These are phyloP conservation scores for Lutjanus campechanus DNA, from an alignment of 2,797 vertebrate species.

Conservation along the genomic window DNA sequence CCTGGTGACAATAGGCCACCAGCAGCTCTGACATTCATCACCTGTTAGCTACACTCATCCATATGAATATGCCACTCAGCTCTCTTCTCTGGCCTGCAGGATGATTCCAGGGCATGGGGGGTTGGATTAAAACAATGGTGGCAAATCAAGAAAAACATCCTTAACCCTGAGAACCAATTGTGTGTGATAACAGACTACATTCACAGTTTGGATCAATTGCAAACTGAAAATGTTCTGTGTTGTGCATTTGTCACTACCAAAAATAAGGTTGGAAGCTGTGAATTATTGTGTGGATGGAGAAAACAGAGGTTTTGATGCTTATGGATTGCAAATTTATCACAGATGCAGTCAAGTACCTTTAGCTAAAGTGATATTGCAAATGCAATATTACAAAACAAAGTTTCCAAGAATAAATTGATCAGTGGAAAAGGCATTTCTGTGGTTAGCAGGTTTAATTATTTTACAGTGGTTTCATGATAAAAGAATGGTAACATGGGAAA, in stretches of 20 bases:
- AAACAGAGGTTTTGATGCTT: not conserved
- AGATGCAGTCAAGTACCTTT: no score
- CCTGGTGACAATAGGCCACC: slow-evolving; percentile 80
- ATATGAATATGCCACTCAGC: slow-evolving; percentile 74
- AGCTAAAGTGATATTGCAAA: not conserved
- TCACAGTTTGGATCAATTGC: slow-evolving; percentile 28
- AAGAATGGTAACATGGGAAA: not conserved
- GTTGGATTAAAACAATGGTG: slow-evolving; percentile 69
- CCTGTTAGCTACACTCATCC: slow-evolving; percentile 80
- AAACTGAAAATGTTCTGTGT: slow-evolving; percentile 15
- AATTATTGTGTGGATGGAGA: not conserved
- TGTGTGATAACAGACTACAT: slow-evolving; percentile 51
- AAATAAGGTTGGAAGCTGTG: not conserved
- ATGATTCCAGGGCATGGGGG: slow-evolving; percentile 45
- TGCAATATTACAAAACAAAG: not conserved
- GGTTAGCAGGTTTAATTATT: not conserved
- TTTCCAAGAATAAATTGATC: not conserved
- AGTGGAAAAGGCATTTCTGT: no score
- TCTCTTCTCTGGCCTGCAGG: slow-evolving; percentile 61
- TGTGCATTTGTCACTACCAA: not conserved
- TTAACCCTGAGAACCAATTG: slow-evolving; percentile 55
- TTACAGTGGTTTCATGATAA: not conserved
- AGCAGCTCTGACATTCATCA: slow-evolving; percentile 83
- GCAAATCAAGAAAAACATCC: slow-evolving; percentile 74
- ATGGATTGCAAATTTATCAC: not conserved